These are phyloP conservation scores for Tyto alba DNA, from an alignment of 2,113 vertebrate species.

Conservation along the genomic window DNA sequence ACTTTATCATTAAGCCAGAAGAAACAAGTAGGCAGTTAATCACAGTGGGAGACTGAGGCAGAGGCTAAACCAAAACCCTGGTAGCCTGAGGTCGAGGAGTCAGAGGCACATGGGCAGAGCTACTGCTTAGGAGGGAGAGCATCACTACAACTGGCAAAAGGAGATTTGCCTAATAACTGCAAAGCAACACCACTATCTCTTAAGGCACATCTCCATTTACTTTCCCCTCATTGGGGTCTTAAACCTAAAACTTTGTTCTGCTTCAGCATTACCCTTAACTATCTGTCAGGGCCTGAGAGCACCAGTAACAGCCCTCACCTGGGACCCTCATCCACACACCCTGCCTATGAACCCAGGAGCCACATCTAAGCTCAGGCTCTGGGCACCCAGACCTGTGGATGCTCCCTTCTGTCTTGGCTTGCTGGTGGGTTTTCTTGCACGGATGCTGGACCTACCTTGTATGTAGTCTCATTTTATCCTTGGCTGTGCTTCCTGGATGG, in stretches of 20 bases:
- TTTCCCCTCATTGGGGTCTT: not conserved
- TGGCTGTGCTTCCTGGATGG: not conserved
- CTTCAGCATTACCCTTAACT: not conserved
- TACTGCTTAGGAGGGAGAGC: not conserved
- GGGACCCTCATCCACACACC: not conserved
- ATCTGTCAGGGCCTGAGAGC: not conserved
- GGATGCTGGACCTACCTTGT: not conserved
- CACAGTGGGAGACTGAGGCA: not conserved
- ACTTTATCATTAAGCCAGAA: not conserved
- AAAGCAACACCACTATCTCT: not conserved
- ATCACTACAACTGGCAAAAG: not conserved
- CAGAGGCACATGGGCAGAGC: not conserved
- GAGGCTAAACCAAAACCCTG: not conserved
- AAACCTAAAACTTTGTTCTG: not conserved
- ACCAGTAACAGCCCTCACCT: not conserved
- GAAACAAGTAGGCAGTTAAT: not conserved
- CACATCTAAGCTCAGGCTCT: not conserved
- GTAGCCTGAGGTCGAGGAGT: not conserved
- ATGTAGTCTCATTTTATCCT: not conserved
- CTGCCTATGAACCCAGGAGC: not conserved
- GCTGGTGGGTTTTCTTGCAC: not conserved
- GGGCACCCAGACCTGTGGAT: not conserved
- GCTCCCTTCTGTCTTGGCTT: not conserved
- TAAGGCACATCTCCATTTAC: not conserved
- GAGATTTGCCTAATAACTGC: not conserved